phyloP scores from a whole-genome alignment of 2,888 invertebrate species.

The Drosophila peninsularis region DNA sequence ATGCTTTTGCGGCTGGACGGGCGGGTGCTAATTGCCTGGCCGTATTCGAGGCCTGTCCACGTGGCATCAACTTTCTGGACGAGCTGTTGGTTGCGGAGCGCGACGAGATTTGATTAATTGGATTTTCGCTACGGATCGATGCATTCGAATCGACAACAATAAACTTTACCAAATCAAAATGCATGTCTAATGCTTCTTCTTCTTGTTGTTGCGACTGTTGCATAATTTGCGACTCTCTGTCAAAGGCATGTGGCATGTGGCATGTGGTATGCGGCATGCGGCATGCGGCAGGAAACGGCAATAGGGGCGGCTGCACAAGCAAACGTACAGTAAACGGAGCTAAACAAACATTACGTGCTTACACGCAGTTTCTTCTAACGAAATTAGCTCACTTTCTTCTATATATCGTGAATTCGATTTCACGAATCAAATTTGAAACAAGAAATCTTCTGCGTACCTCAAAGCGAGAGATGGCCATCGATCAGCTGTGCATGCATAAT shows the following conservation, averaged over 20 bases:
- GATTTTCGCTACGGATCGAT: conserved; percentile 31
- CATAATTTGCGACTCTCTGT: conserved; percentile 65
- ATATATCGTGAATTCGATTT: too few species aligned
- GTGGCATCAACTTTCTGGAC: conserved; percentile 88
- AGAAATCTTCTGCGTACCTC: too few species aligned
- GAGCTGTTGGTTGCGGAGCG: conserved; percentile 63
- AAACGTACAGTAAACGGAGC: conserved; percentile 15
- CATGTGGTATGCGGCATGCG: conserved; percentile 30
- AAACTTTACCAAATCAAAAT: conserved; percentile 68
- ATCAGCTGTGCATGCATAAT: too few species aligned
- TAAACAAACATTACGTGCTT: conserved; percentile 24
- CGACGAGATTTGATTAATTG: conserved; percentile 83
- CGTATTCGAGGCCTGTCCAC: conserved; percentile 87
- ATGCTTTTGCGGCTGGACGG: conserved; percentile 88
- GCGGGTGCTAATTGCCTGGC: conserved; percentile 88
- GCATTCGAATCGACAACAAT: conserved; percentile 49
- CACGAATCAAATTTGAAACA: too few species aligned
- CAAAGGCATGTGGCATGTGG: conserved; percentile 42
- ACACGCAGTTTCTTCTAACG: conserved; percentile 9
- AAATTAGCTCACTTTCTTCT: not conserved
- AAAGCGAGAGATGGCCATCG: too few species aligned
- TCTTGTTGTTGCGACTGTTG: conserved; percentile 54
- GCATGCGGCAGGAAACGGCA: conserved; percentile 48
- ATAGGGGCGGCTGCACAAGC: conserved; percentile 31
- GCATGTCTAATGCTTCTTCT: conserved; percentile 69